Percentiles rank a stretch among this genome's conserved stretches.
Conservation (phyloP, 2,888 invertebrate species). For the Drosophila mercatorum region DNA sequence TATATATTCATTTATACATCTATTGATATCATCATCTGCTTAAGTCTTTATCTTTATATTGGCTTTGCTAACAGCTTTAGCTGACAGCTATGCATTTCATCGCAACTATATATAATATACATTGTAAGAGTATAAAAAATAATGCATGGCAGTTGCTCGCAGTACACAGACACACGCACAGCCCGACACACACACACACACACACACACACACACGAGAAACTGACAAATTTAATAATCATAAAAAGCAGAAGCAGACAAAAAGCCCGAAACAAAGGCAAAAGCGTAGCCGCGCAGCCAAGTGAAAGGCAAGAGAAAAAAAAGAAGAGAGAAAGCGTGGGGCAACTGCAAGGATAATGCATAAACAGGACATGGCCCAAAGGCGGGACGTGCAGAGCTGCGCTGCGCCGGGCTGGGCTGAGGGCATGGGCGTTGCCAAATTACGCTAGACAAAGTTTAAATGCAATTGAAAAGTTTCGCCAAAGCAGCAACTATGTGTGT, state of each 20-base stretch:
- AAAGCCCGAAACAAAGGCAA: conserved; percentile 34
- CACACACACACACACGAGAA: neutral
- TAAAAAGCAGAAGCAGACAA: conserved; percentile 52
- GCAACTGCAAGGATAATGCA: conserved; percentile 42
- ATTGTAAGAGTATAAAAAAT: neutral
- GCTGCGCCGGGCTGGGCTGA: neutral
- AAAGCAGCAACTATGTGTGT: conserved; percentile 16
- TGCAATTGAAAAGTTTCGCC: conserved; percentile 71
- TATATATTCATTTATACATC: no score
- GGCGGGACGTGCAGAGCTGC: neutral
- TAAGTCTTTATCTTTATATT: neutral
- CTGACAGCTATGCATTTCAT: no score
- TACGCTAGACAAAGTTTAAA: conserved; percentile 67
- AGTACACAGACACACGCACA: neutral
- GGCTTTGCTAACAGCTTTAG: neutral
- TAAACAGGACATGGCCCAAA: conserved; percentile 30
- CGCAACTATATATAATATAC: neutral
- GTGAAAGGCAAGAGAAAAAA: conserved; percentile 13
- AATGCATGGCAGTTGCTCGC: neutral
- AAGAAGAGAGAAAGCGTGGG: neutral
- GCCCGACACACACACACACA: neutral
- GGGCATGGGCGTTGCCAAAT: conserved; percentile 42
- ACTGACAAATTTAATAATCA: conserved; percentile 60
- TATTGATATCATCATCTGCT: no score
- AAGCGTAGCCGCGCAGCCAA: conserved; percentile 41